phyloP scores from a whole-genome alignment of 2,888 invertebrate species.

The Nineta flava region DNA sequence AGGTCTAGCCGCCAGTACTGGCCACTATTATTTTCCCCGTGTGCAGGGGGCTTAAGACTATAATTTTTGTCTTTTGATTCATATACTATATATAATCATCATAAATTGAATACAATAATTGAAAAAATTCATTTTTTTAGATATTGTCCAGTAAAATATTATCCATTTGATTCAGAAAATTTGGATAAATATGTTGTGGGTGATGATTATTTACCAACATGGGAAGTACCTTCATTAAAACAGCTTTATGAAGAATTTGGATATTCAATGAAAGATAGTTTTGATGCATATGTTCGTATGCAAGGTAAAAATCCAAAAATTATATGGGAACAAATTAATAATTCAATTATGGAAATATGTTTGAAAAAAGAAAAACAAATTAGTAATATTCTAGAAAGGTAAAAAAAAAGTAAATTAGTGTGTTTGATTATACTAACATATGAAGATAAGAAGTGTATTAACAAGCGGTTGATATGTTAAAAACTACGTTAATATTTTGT shows the following conservation, averaged over 20 bases:
- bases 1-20: no score
- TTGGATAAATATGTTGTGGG: conserved; percentile 86
- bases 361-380: conserved; percentile 58
- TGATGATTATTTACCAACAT: conserved; percentile 86
- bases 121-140: conserved; percentile 28
- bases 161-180: conserved; percentile 70
- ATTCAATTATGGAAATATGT: conserved; percentile 54
- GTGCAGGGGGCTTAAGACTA: no score
- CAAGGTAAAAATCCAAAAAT: conserved; percentile 50
- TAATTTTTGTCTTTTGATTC: no score
- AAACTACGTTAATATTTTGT: no score
- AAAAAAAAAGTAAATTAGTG: not conserved
- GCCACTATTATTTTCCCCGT: no score
- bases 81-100: no score
- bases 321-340: conserved; percentile 69
- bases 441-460: not conserved
- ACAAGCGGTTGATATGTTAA: not conserved
- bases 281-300: conserved; percentile 56
- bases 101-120: no score
- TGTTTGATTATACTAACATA: not conserved
- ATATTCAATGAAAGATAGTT: conserved; percentile 71
- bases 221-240: conserved; percentile 72
- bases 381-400: conserved; percentile 35
- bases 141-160: conserved; percentile 76
- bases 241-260: conserved; percentile 54